These are phyloP conservation scores for Murina feae DNA, from an alignment of 2,113 vertebrate genomes.

Conservation along the genomic window DNA sequence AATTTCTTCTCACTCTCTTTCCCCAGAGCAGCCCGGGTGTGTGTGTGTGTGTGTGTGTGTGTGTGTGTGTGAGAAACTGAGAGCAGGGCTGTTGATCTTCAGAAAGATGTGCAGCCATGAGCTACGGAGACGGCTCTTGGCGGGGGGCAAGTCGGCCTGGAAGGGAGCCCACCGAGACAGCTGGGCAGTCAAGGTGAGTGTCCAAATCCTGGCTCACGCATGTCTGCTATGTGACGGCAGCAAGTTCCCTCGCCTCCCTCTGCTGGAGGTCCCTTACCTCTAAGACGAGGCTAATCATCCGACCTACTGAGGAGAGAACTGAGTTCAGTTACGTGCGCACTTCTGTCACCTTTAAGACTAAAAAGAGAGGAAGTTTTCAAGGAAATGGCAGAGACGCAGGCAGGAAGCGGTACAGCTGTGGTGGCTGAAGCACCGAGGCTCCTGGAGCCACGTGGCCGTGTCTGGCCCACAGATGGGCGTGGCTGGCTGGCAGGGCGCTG, in stretches of 20 bases:
- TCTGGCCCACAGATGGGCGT: background rate
- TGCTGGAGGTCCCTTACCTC: background rate
- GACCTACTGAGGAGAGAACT: background rate
- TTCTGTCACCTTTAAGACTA: background rate
- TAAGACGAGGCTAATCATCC: background rate
- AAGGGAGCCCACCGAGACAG: background rate
- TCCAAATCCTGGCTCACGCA: background rate
- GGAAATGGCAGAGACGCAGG: background rate
- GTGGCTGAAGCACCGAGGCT: background rate
- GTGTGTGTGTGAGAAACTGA: background rate
- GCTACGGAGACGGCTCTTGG: background rate
- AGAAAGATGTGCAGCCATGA: background rate
- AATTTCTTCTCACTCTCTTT: background rate
- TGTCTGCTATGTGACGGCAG: background rate
- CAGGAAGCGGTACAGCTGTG: background rate
- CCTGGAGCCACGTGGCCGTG: background rate
- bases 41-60: background rate
- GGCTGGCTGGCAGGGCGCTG: accelerated
- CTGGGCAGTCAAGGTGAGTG: accelerated
- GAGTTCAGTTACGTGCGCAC: too few species aligned
- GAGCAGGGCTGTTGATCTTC: background rate
- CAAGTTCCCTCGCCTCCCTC: background rate
- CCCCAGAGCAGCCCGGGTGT: background rate
- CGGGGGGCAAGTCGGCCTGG: background rate
- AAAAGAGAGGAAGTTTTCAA: background rate